Evolutionary conservation across 2,113 vertebrate genomes (phyloP).

Genomic region (Ailuropoda melanoleuca): DNA sequence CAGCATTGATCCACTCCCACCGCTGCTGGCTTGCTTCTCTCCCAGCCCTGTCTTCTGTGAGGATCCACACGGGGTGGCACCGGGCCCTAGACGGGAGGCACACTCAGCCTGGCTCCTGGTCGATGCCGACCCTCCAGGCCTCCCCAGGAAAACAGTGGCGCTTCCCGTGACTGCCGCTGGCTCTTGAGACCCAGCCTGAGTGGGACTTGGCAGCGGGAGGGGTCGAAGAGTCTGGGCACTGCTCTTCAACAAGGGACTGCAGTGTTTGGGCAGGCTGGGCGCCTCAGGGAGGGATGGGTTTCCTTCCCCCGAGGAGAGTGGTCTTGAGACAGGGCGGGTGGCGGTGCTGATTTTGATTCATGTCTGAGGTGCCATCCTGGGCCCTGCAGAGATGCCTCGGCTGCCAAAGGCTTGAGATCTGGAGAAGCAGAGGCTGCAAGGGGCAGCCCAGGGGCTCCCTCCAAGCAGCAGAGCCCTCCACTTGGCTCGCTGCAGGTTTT

Average conservation of each 20-base stretch:
- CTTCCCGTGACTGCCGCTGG: neutral
- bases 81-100: neutral
- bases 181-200: neutral
- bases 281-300: neutral
- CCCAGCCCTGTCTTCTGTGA: neutral
- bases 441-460: neutral
- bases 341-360: neutral
- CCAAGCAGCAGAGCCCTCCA: neutral
- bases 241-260: neutral
- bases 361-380: too few relatives aligned
- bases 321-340: neutral
- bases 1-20: neutral
- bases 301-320: neutral
- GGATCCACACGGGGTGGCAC: neutral
- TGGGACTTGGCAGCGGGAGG: neutral
- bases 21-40: neutral
- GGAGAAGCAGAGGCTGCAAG: neutral
- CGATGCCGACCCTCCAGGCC: accelerated
- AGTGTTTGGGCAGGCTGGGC: neutral
- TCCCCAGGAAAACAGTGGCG: neutral
- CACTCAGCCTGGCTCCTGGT: neutral
- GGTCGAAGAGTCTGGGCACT: neutral
- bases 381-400: neutral
- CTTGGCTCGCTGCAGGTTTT: neutral
- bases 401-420: neutral